These are phyloP conservation scores for Tragopan temminckii DNA, from an alignment of 2,797 vertebrate genomes.

Conservation along the genomic window DNA sequence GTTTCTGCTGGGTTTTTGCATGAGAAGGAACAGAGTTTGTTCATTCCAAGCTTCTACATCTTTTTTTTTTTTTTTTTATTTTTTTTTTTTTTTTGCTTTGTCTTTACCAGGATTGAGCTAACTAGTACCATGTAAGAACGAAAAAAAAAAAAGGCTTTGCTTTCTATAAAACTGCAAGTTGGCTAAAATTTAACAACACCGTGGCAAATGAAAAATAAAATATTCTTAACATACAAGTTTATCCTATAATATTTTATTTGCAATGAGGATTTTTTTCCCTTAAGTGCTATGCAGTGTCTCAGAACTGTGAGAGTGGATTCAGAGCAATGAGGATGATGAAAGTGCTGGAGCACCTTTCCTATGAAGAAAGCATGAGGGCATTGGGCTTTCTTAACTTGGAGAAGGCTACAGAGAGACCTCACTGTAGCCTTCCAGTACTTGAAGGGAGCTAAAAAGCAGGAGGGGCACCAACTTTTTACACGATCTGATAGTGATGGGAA, in stretches of 20 bases:
- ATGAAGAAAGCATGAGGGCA: no score
- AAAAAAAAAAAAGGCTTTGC: neutral
- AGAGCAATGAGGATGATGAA: no score
- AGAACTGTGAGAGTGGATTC: no score
- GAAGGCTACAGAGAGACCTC: no score
- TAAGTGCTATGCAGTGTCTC: neutral
- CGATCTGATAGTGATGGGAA: no score
- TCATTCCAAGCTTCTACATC: slow-evolving; percentile 61
- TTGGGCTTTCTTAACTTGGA: no score
- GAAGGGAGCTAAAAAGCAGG: no score
- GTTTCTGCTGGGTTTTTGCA: slow-evolving; percentile 66
- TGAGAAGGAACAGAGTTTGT: slow-evolving; percentile 22
- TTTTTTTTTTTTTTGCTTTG: slow-evolving; percentile 56
- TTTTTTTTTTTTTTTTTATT: neutral
- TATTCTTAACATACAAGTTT: neutral
- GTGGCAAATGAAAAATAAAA: slow-evolving; percentile 8
- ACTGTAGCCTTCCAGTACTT: no score
- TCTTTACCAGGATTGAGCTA: slow-evolving; percentile 37
- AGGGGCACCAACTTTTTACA: no score
- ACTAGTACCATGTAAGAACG: slow-evolving; percentile 4
- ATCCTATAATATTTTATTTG: neutral
- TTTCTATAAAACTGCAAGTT: slow-evolving; percentile 28
- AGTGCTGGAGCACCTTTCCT: no score
- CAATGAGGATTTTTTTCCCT: neutral
- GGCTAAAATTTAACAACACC: slow-evolving; percentile 46